Base-by-base conservation (phyloP, 92 coral and sea anemone species). In the Epizoanthus illoricatus region DNA sequence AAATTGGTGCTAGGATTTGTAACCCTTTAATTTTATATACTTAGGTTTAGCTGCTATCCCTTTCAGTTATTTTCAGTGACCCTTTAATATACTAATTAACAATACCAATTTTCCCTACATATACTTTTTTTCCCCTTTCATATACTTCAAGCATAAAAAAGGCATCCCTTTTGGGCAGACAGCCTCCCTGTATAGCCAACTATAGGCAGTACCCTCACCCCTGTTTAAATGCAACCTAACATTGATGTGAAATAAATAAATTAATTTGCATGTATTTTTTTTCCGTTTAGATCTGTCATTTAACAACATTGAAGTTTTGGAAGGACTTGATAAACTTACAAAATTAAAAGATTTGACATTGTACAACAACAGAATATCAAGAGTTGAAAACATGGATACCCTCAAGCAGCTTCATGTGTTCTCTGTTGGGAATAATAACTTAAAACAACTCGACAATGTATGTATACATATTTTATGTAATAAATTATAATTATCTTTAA, bases 301-400 rank as follows among this genome's bases (percentile, higher is more conserved):
- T 81, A 97, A 97, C 93, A 97, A 97, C 74, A 97, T 97, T 63
- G 99, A 97, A 81, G 94, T 93, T 28, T 74, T 97, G 28, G 99
- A 97, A 79, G 99, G 99, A 16, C 93, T 97, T 62, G 92, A 90
- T 39, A 94, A 87, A 72, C 93, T 97, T 43, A 91, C 92, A 7
- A 97, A 94, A 79, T 63, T 97, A 19, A 89, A 92, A 82, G 99
- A 97, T 55, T 84, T 97, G 39, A 97, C 99, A 43, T 85, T 97
- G 47, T 97, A 88, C 88, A 97, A 97, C 76, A 97, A 97, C 89
- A 84, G 99, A 84, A 97, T 97, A 80, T 90, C 97, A 55, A 93
- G 93, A 74, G 88, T 97, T 43, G 99, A 94, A 84, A 92, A 92
- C 80, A 97, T 97, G 99, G 98, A 97, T 65, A 86, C 70, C 47